Conservation (phyloP, 2,888 invertebrate genomes). For the Apodemia duryi region DNA sequence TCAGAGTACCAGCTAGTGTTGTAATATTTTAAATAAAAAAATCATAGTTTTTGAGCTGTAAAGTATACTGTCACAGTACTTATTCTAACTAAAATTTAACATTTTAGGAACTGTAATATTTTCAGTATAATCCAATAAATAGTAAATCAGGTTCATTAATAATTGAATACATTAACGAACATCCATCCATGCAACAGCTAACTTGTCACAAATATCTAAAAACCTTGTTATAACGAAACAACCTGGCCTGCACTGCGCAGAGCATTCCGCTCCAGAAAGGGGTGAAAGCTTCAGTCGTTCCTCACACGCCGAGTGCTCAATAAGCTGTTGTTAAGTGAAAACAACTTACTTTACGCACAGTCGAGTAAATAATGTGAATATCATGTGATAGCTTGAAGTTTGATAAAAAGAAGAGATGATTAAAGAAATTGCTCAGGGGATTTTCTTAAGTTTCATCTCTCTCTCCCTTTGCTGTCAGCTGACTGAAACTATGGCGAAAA, state of each 20-base stretch:
- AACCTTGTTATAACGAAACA: conserved; percentile 47
- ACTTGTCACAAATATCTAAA: conserved; percentile 35
- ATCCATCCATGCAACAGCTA: conserved; percentile 6
- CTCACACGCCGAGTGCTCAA: conserved; percentile 54
- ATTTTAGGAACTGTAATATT: too few relatives aligned
- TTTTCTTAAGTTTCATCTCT: conserved; percentile 69
- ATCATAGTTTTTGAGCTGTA: too few relatives aligned
- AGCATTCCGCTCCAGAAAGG: conserved; percentile 31
- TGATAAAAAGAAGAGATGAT: conserved; percentile 53
- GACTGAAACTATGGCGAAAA: conserved; percentile 70
- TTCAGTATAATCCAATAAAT: neutral
- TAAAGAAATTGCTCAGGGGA: conserved; percentile 69
- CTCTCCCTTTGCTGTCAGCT: conserved; percentile 74
- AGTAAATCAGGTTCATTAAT: neutral
- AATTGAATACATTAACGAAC: neutral
- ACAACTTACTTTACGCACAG: neutral
- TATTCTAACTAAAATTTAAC: too few relatives aligned
- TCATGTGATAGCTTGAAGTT: conserved; percentile 30
- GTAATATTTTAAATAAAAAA: too few relatives aligned
- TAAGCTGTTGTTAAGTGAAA: neutral
- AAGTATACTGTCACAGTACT: too few relatives aligned
- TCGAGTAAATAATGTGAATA: conserved; percentile 16
- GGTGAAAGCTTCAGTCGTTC: conserved; percentile 47
- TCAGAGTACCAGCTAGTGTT: too few relatives aligned
- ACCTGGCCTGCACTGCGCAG: conserved; percentile 60